Base-by-base conservation (phyloP, 2,888 invertebrate genomes). In the Drosophila putrida region DNA sequence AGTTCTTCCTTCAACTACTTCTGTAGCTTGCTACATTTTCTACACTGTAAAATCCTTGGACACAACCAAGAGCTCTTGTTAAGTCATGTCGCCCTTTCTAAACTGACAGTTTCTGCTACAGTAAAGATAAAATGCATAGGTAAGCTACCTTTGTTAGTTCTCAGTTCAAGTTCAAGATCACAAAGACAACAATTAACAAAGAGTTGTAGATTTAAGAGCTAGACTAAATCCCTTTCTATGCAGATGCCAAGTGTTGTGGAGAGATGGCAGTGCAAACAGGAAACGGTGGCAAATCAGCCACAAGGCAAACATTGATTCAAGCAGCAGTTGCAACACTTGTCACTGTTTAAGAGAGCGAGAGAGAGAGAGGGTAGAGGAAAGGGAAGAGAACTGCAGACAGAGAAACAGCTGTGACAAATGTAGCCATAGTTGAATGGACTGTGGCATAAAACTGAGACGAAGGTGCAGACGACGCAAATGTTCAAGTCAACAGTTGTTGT, bases 381-480 rank as follows among this genome's bases (percentile, higher is more conserved):
- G 61, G 2, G 15, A 35, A 31, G 35, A 35, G 6, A 10, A 20
- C 20, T 4, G 13, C 4, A 27, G 8, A 47, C 25, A 4, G 15
- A 28, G 55, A 62, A 77, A 72, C 81, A 82, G 80, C 77, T 81
- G 83, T 64, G 79, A 72, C 80, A 79, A 78, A 65, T 67, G 79
- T 59, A 63, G 58, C 67, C 58, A 53, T 62, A 79, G 85, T 85
- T 88, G 79, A 88, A 85, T 81, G 71, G 67, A 78, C 81, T 86
- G 60, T 6, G 38, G 4, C 15, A 31, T 11, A 31, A 31, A 9
- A 31, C 11, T 44, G 36, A 36, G 46, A 33, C 57, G 31, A 35
- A 61, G 47, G 28, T 33, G 13, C 9, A 35, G 49, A 65, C 28
- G 58, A 60, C 44, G 33, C 36, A 53, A 43, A 39, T 35, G 51